A percentile compares a stretch with the other conserved stretches of the same genome.
Evolutionary conservation across 2,888 invertebrate genomes (phyloP).

Genomic region (Ochropleura leucogaster): DNA sequence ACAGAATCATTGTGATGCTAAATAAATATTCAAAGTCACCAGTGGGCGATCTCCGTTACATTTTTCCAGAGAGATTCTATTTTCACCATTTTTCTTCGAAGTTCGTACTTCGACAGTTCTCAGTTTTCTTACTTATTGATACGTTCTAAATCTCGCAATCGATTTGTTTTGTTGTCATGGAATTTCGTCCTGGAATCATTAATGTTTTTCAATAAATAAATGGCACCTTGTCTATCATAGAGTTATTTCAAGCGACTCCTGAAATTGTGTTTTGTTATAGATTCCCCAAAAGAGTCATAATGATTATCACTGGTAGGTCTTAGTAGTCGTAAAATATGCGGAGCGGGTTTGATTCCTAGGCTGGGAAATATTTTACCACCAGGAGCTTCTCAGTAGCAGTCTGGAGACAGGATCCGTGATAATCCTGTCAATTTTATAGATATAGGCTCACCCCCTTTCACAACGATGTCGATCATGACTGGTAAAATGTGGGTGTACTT

Average conservation of each 20-base stretch:
- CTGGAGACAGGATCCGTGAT: neutral
- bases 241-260: neutral
- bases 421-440: neutral
- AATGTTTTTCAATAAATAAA: neutral
- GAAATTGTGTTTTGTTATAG: no score
- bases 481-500: neutral
- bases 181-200: neutral
- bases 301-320: neutral
- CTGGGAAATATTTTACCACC: neutral
- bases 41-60: neutral
- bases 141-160: neutral
- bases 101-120: conserved; percentile 13
- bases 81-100: neutral
- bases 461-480: neutral
- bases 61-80: conserved; percentile 6
- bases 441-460: no score
- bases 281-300: neutral
- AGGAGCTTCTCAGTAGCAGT: neutral
- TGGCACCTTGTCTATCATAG: neutral
- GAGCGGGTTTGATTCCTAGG: neutral
- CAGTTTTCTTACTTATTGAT: neutral
- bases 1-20: neutral
- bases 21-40: neutral
- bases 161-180: neutral
- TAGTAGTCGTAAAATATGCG: neutral